Evolutionary conservation across 2,888 invertebrate genomes (phyloP), one percentile per base, ranked within the genome.

Genomic region (Drosophila bunnanda): DNA sequence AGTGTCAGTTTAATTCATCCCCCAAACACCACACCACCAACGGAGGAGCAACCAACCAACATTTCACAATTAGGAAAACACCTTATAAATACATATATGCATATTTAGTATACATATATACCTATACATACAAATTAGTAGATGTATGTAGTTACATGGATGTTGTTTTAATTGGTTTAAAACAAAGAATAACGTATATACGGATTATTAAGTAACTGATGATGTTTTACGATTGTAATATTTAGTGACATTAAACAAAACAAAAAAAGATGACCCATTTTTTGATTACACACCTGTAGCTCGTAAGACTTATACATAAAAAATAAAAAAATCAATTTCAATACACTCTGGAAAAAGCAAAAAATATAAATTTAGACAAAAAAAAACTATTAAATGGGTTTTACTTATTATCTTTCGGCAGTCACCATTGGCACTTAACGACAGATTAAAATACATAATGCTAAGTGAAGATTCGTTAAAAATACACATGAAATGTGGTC

Each of bases 351-450:
- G 70, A 86, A 72, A 78, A 56, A 67, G 77, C 55, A 73, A 88
- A 43, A 70, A 70, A 87, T 79, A 82, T 88, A 88, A 80, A 60
- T 80, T 88, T 83, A 83, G 88, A 76, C 25, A 48, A 25, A 34
- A 65, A n/a, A 44, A 4, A 13, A 5, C 36, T 28, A 22, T 34
- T 44, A 4, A 65, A 28, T 50, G n/a, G 7, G n/a, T 20, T 65
- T 43, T 52, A 15, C 34, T 41, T 52, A 20, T 30, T 5, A 17
- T 50, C 7, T 43, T 15, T 15, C 13, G 38, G 9, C 17, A 39
- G n/a, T 9, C 10, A 17, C n/a, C 39, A 39, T 43, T 8, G 15
- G 15, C 12, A 5, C 13, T n/a, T 22, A 39, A 25, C 28, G 8
- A 20, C n/a, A 34, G 25, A 15, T n/a, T 15, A 38, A 8, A 44